phyloP scores from a whole-genome alignment of 1,140 invertebrate genomes.

The Alviniconcha marisindica region DNA sequence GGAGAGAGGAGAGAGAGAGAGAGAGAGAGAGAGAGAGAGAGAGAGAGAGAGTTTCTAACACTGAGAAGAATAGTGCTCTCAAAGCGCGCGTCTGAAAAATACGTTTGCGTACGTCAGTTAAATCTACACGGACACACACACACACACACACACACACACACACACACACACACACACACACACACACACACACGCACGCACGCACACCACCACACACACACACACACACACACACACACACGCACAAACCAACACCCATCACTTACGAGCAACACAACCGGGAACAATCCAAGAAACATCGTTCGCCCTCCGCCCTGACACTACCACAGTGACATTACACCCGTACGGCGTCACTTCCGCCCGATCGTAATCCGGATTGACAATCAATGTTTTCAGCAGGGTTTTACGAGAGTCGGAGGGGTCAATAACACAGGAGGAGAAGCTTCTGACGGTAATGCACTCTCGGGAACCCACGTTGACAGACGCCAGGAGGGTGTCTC shows the following conservation, averaged over 20 bases:
- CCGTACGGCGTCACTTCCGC: constrained; percentile 3
- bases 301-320: neutral
- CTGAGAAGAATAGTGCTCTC: neutral
- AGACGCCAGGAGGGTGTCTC: constrained; percentile 1
- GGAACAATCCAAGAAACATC: neutral
- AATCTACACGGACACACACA: neutral
- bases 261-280: neutral
- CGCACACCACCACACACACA: neutral
- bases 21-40: constrained; percentile 24
- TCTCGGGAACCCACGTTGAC: constrained; percentile 2
- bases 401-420: neutral
- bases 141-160: neutral
- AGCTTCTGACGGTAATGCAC: constrained; percentile 16
- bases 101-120: too few relatives aligned
- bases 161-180: too few relatives aligned
- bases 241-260: neutral
- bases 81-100: too few relatives aligned
- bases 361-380: neutral
- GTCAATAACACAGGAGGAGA: constrained; percentile 20
- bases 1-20: neutral
- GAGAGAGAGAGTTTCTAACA: neutral
- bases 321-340: neutral
- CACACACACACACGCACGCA: neutral
- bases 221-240: constrained; percentile 7
- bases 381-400: neutral